Percentiles rank a stretch among this genome's conserved stretches.
Conservation (phyloP, 2,888 invertebrate genomes). For the Dolichopus griseipennis region DNA sequence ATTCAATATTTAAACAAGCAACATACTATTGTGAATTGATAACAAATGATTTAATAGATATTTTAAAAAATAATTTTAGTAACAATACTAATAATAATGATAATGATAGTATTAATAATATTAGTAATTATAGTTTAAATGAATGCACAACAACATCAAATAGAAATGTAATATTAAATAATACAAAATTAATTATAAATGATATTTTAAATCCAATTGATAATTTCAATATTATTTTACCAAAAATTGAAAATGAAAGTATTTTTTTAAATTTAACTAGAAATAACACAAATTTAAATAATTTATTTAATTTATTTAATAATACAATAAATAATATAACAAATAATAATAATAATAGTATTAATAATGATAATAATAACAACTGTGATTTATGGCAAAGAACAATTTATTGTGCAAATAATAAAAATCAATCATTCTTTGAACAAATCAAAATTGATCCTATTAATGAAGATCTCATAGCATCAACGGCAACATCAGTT, state of each 20-base stretch:
- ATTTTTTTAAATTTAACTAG: constrained; percentile 15
- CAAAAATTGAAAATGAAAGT: constrained; percentile 26
- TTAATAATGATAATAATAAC: constrained; percentile 25
- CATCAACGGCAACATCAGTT: background rate
- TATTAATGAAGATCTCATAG: background rate
- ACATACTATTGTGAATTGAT: constrained; percentile 1
- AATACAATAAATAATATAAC: constrained; percentile 9
- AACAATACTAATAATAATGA: background rate
- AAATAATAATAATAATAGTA: constrained; percentile 16
- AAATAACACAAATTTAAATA: constrained; percentile 1
- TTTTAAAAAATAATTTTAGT: constrained; percentile 2
- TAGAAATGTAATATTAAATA: constrained; percentile 10
- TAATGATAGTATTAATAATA: constrained; percentile 10
- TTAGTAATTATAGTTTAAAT: background rate
- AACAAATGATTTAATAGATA: background rate
- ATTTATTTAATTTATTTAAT: constrained; percentile 12
- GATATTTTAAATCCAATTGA: constrained; percentile 32
- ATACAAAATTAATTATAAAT: constrained; percentile 27
- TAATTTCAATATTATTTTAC: constrained; percentile 37
- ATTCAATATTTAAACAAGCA: background rate
- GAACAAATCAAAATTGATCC: constrained; percentile 15
- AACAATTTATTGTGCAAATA: constrained; percentile 25
- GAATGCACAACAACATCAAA: constrained; percentile 8
- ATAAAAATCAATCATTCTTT: constrained; percentile 19
- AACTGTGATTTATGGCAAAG: constrained; percentile 27